Base-by-base conservation (phyloP, 2,797 vertebrate species). In the Pelodytes ibericus region DNA sequence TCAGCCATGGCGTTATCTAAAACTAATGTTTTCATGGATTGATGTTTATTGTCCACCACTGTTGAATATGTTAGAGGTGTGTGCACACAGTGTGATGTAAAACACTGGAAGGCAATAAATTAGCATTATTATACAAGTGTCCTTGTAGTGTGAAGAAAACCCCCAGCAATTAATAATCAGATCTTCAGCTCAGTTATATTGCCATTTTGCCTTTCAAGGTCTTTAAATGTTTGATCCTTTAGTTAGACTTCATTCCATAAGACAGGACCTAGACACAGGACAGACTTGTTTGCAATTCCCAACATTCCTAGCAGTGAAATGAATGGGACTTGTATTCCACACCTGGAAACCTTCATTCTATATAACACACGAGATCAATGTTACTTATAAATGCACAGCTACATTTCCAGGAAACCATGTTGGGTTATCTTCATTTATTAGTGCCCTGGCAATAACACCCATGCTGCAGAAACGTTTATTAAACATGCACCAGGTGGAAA, bases 291-390 rank as follows among this genome's bases (percentile, higher is more conserved):
- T 78, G 63, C 44, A 51, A 73, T 73, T 78, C 70, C 30, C 29
- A 67, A 56, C 76, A 78, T n/a, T n/a, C n/a, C n/a, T n/a, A 78
- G 61, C 70, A 72, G 76, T 72, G 56, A 67, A 78, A 64, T 78
- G 62, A 66, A 44, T 58, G 56, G 30, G 10, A 29, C 29, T 3
- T 51, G 31, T 25, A 56, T 63, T 62, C 67, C 76, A 53, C 26
- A 25, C 41, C 39, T 36, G 62, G 57, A 44, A 57, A 72, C 66
- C 56, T 39, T 62, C 25, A 56, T 51, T 73, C 51, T 60, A 49
- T 76, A 70, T 63, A 72, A 41, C 65, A 56, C n/a, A 30, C 41
- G 36, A 10, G 31, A 29, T 62, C 20, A 68, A 61, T 53, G 77
- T 56, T 67, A 58, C 29, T 49, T 44, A 51, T 41, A 72, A 73